Evolutionary conservation across 2,113 vertebrate genomes (phyloP).

Genomic region (Leucopsar rothschildi): DNA sequence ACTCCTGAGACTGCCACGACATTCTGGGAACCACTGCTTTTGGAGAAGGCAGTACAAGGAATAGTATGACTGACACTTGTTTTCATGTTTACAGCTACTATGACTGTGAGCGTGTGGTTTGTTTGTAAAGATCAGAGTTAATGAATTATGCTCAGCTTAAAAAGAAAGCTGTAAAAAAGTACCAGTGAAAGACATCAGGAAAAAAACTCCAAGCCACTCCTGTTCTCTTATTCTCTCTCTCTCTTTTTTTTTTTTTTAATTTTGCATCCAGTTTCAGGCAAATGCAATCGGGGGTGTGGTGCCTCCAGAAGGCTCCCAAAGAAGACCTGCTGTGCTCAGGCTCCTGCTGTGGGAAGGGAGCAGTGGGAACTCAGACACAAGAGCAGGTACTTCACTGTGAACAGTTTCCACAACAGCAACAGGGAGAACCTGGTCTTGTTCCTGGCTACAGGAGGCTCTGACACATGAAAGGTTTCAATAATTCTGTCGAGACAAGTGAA

Average conservation of each 20-base stretch:
- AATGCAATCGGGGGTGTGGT: neutral
- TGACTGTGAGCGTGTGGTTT: neutral
- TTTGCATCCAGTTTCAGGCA: neutral
- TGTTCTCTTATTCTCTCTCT: neutral
- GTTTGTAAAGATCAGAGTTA: neutral
- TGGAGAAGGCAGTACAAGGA: neutral
- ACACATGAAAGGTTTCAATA: neutral
- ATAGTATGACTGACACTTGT: neutral
- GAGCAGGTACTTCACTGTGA: neutral
- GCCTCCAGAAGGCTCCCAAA: neutral
- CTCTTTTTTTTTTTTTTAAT: neutral
- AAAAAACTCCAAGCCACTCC: neutral
- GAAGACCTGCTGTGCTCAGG: neutral
- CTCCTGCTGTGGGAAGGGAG: neutral
- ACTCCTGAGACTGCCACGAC: neutral
- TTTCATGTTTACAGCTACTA: neutral
- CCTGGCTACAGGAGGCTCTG: neutral
- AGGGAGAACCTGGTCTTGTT: neutral
- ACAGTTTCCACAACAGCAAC: neutral
- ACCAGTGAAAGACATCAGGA: neutral
- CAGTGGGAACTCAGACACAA: neutral
- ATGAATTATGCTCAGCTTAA: neutral
- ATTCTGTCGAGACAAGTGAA: neutral
- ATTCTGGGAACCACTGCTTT: neutral
- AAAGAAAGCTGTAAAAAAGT: neutral